Base-by-base conservation (phyloP, 2,113 vertebrate genomes). In the Chamaetylas fuelleborni region DNA sequence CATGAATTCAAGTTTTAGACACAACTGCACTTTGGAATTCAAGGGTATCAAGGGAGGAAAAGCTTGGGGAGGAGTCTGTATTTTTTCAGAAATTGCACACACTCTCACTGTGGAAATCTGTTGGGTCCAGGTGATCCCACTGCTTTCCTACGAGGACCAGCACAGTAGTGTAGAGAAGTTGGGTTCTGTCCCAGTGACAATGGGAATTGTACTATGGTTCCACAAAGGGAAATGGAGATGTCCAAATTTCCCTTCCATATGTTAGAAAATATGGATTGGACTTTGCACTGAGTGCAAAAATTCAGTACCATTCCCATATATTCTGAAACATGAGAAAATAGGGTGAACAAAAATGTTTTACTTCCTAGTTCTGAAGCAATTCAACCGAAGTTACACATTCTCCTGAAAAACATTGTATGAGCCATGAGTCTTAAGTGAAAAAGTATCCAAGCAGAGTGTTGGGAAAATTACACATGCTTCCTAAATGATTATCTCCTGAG, bases 381-480 rank as follows among this genome's bases (percentile, higher is more conserved):
- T 84, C 36, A 53, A 19, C 26, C 2, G 6, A 65, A 78, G 31
- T 50, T 86, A 40, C 20, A 33, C 0, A 0, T 77, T 78, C n/a
- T 47, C 18, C 16, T 79, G 61, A 42, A 71, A 62, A 81, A 57
- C 5, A 28, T 1, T 9, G 15, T 25, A 24, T 66, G 14, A 77
- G 31, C 36, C 26, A 8, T 47, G 43, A 73, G 20, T 73, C 14
- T 24, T 24, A 56, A 62, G 23, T 67, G n/a, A 47, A 40, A 81
- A 70, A 79, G 65, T 78, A 48, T 45, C 56, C 19, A 57, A 57
- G 36, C 48, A 77, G 28, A 36, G 8, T 12, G 5, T 11, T 33
- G 23, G 60, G 17, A 50, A 81, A 90, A 79, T 22, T 0, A n/a
- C n/a, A n/a, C n/a, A n/a, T n/a, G n/a, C n/a, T n/a, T n/a, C n/a